Percentiles rank a stretch among this genome's conserved stretches.
phyloP scores from a whole-genome alignment of 1,140 invertebrate genomes.

The Saccostrea glomerata region DNA sequence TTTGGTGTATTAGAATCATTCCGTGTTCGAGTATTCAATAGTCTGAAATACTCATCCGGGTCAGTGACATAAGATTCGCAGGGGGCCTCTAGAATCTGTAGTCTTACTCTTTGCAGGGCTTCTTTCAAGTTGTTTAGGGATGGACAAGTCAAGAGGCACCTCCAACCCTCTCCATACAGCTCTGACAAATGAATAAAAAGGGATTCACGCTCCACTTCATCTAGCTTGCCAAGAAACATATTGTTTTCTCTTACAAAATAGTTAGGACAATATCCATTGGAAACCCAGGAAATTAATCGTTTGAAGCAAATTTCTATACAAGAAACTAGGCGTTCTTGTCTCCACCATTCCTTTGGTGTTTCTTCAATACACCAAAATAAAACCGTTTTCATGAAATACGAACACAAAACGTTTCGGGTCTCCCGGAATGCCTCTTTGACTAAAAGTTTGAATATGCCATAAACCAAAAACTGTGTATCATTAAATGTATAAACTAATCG shows the following conservation, averaged over 20 bases:
- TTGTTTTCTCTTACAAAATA: constrained; percentile 50
- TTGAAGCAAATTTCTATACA: constrained; percentile 35
- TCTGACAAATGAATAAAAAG: background rate
- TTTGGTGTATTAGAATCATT: background rate
- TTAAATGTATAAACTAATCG: constrained; percentile 35
- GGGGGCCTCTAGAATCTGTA: background rate
- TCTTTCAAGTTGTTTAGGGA: background rate
- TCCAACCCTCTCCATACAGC: constrained; percentile 14
- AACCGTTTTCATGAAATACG: constrained; percentile 50
- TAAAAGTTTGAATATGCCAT: constrained; percentile 4
- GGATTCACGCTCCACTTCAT: background rate
- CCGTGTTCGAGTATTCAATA: too few relatives aligned
- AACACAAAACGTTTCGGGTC: constrained; percentile 30
- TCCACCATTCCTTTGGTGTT: constrained; percentile 18
- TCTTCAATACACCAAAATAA: constrained; percentile 44
- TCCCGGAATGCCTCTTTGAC: constrained; percentile 1
- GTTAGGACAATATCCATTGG: constrained; percentile 31
- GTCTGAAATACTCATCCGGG: background rate
- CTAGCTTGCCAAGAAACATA: constrained; percentile 42
- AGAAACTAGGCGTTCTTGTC: background rate
- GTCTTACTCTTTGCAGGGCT: background rate
- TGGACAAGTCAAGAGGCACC: background rate
- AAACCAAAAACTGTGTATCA: constrained; percentile 38
- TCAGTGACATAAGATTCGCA: background rate
- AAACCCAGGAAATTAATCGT: constrained; percentile 21